phyloP scores from a whole-genome alignment of 2,888 invertebrate species.

The Scrobipalpa costella region DNA sequence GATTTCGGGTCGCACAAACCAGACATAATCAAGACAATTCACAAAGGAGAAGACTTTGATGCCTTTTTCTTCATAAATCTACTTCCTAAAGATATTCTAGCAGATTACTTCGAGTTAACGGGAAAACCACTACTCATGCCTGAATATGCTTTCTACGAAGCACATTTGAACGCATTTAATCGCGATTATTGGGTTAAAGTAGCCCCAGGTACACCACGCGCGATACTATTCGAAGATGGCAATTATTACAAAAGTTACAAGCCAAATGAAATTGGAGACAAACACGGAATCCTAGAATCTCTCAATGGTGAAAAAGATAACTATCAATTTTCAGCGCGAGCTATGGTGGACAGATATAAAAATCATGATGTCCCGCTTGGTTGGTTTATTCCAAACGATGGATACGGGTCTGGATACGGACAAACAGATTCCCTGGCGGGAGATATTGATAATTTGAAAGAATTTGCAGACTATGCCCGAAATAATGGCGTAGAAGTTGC shows the following conservation, averaged over 20 bases:
- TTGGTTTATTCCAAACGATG: conserved; percentile 75
- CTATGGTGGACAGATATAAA: conserved; percentile 71
- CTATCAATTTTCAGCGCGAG: conserved; percentile 74
- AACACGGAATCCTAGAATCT: conserved; percentile 66
- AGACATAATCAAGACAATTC: conserved; percentile 47
- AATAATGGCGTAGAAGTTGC: conserved; percentile 65
- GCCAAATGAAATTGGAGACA: conserved; percentile 58
- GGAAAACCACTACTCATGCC: conserved; percentile 68
- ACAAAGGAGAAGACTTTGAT: conserved; percentile 58
- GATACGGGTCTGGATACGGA: conserved; percentile 72
- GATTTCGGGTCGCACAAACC: conserved; percentile 56
- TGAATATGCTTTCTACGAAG: conserved; percentile 69
- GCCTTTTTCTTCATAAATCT: conserved; percentile 66
- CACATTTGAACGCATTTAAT: conserved; percentile 72
- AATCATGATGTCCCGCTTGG: conserved; percentile 68
- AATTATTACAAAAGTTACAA: conserved; percentile 66
- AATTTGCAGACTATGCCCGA: conserved; percentile 61
- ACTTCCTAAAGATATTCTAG: conserved; percentile 56
- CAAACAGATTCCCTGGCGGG: conserved; percentile 68
- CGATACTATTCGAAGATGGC: conserved; percentile 69
- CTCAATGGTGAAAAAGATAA: conserved; percentile 72
- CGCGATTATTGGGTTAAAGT: conserved; percentile 74
- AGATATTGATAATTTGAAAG: conserved; percentile 65
- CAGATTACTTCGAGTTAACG: conserved; percentile 70
- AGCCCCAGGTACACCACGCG: conserved; percentile 44